Conservation (phyloP, 2,888 invertebrate species). For the Agrilus cyanescens region DNA sequence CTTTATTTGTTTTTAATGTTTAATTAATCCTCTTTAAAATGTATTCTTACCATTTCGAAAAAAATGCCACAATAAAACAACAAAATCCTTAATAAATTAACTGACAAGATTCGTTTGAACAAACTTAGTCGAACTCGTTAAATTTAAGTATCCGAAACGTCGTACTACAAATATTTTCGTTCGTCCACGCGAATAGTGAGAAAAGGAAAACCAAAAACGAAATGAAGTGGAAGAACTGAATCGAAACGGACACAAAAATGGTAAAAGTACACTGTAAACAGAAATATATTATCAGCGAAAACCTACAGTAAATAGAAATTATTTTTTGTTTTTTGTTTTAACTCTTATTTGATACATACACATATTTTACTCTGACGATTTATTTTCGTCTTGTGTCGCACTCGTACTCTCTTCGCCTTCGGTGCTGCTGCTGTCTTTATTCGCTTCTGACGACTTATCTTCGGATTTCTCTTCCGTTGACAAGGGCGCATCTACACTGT, state of each 20-base stretch:
- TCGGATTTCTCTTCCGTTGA: conserved; percentile 23
- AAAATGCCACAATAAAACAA: conserved; percentile 7
- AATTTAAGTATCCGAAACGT: too few relatives aligned
- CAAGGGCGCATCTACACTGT: conserved; percentile 24
- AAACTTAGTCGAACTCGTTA: too few relatives aligned
- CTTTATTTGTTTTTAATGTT: conserved; percentile 7
- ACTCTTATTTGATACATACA: conserved; percentile 11
- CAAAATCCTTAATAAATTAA: too few relatives aligned
- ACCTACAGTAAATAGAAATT: conserved; percentile 18
- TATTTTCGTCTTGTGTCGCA: conserved; percentile 25
- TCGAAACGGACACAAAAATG: conserved; percentile 14
- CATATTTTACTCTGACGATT: conserved; percentile 28
- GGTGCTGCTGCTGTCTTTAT: conserved; percentile 22
- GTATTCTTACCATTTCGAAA: conserved; percentile 20
- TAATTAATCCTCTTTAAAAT: conserved; percentile 6
- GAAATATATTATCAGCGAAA: conserved; percentile 13
- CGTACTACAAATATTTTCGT: too few relatives aligned
- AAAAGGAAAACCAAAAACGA: too few relatives aligned
- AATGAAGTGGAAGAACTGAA: background rate
- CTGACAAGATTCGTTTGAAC: too few relatives aligned
- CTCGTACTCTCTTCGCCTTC: conserved; percentile 23
- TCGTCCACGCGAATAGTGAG: too few relatives aligned
- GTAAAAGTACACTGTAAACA: conserved; percentile 21
- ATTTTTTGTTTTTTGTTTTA: conserved; percentile 5
- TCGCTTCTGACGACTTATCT: conserved; percentile 25